phyloP scores from a whole-genome alignment of 2,797 vertebrate genomes.

The Semaprochilodus insignis region DNA sequence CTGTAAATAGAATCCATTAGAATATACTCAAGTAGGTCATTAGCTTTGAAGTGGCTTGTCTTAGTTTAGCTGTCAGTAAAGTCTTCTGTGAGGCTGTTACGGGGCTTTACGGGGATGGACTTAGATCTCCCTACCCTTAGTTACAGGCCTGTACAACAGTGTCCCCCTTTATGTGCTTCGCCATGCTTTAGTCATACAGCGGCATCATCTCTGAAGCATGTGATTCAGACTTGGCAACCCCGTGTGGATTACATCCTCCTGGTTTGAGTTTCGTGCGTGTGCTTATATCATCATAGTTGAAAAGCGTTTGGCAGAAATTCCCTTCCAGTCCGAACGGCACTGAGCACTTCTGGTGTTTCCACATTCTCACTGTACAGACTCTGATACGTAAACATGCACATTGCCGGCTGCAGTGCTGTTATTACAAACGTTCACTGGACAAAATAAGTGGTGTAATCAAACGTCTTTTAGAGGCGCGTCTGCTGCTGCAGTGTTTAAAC shows the following conservation, averaged over 20 bases:
- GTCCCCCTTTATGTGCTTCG: not conserved
- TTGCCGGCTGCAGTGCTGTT: not conserved
- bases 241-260: not conserved
- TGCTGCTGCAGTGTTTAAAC: no score
- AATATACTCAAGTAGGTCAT: constrained; percentile 15
- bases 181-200: not conserved
- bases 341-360: no score
- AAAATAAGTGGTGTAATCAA: no score
- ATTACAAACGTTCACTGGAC: no score
- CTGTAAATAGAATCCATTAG: not conserved
- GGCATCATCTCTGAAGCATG: not conserved
- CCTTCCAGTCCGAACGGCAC: no score
- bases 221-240: constrained; percentile 8
- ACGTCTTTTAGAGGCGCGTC: no score
- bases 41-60: not conserved
- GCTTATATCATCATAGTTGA: not conserved
- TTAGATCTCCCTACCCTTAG: not conserved
- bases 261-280: constrained; percentile 4
- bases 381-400: not conserved
- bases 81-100: not conserved
- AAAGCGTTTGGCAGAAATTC: not conserved
- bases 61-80: not conserved
- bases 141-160: not conserved
- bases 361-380: not conserved
- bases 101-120: not conserved